Percentiles rank a stretch among this genome's conserved stretches.
Evolutionary conservation across 2,888 invertebrate species (phyloP).

Genomic region (Andrena dorsata): DNA sequence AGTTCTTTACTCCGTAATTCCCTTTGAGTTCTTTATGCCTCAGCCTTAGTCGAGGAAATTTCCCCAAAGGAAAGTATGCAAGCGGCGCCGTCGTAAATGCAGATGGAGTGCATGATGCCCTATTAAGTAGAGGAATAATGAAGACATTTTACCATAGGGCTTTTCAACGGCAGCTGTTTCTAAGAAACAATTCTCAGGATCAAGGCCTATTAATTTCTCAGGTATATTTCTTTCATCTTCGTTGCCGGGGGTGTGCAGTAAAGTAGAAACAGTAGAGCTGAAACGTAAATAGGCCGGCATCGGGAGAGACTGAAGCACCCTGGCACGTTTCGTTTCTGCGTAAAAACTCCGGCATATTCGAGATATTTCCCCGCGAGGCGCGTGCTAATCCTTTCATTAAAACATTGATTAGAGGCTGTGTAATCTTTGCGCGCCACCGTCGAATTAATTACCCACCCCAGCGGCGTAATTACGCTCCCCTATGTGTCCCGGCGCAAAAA

Average conservation of each 20-base stretch:
- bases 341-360: too few relatives aligned
- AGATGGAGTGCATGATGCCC: conserved; percentile 3
- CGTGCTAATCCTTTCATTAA: background rate
- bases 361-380: background rate
- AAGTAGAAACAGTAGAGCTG: background rate
- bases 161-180: background rate
- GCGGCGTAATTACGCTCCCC: background rate
- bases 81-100: conserved; percentile 10
- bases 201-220: background rate
- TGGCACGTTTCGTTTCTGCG: too few relatives aligned
- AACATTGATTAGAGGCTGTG: background rate
- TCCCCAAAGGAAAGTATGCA: conserved; percentile 3
- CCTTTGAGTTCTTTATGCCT: conserved; percentile 3
- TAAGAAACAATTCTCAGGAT: background rate
- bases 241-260: background rate
- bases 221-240: background rate
- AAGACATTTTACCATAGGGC: conserved; percentile 7
- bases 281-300: background rate
- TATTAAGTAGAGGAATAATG: background rate
- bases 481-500: background rate
- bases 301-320: too few relatives aligned
- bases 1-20: conserved; percentile 4
- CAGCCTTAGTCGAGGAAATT: background rate
- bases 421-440: background rate
- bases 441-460: conserved; percentile 10